phyloP scores from a whole-genome alignment of 2,797 vertebrate species.

The Schizopygopsis pylzovi region DNA sequence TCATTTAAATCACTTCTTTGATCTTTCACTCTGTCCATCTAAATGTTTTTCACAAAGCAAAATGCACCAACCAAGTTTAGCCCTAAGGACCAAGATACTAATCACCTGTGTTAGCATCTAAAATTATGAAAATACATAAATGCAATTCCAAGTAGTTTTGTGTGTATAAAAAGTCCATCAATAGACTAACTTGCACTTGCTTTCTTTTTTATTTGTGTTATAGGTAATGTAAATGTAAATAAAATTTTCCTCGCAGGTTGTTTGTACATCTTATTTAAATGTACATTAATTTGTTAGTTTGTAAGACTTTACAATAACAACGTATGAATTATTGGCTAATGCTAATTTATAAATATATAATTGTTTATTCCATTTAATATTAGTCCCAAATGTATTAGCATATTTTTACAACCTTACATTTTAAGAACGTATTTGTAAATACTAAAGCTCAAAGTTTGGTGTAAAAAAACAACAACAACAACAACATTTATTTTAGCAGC shows the following conservation, averaged over 20 bases:
- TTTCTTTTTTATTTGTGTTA: not conserved
- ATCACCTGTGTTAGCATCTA: not conserved
- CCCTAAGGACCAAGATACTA: not conserved
- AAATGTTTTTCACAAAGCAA: not conserved
- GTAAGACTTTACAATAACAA: not conserved
- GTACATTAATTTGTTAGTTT: not conserved
- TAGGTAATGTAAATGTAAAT: not conserved
- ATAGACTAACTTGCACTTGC: not conserved
- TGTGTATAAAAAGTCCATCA: not conserved
- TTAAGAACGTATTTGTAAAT: not conserved
- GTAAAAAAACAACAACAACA: too few relatives aligned
- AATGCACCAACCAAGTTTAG: not conserved
- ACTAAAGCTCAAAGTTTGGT: fast-evolving
- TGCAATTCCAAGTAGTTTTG: not conserved
- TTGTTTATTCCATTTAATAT: not conserved
- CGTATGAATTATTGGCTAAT: not conserved
- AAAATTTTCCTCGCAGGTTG: not conserved
- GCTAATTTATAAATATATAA: not conserved
- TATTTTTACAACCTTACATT: not conserved
- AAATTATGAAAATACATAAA: not conserved
- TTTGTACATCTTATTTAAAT: not conserved
- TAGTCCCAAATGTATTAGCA: not conserved
- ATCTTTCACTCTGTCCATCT: not conserved
- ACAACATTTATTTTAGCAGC: not conserved
- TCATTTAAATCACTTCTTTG: not conserved